phyloP scores from a whole-genome alignment of 2,797 vertebrate species.

The Myripristis murdjan region DNA sequence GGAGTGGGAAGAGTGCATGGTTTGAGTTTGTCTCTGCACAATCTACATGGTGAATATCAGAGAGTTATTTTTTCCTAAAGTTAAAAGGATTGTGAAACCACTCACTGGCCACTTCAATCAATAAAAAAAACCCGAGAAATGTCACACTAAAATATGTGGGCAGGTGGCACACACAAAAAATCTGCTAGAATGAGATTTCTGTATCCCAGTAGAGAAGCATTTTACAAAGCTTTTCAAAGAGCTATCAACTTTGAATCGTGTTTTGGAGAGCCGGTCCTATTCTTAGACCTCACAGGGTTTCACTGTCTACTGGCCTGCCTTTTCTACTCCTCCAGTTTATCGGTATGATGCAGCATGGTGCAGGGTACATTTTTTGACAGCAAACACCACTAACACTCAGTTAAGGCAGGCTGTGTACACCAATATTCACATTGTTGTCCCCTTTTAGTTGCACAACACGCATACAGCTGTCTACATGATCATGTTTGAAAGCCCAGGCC shows the following conservation, averaged over 20 bases:
- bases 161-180: not conserved
- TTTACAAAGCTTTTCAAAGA: not conserved
- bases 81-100: not conserved
- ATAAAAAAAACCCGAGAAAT: not conserved
- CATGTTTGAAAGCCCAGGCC: conserved; percentile 59
- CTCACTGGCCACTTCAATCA: conserved; percentile 1
- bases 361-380: not conserved
- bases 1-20: conserved; percentile 30
- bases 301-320: not conserved
- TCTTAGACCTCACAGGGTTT: not conserved
- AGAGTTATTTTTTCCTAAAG: conserved; percentile 10
- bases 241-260: not conserved
- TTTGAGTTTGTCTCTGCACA: too few relatives aligned
- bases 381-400: not conserved
- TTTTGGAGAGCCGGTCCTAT: not conserved
- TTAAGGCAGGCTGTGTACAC: not conserved
- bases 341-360: not conserved
- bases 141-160: not conserved
- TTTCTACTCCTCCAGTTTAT: not conserved
- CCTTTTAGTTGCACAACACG: conserved; percentile 34
- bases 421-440: not conserved
- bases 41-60: conserved; percentile 16
- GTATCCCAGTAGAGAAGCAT: not conserved
- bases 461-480: conserved; percentile 35
- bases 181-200: not conserved